Evolutionary conservation across 92 coral and sea anemone genomes (phyloP).

Genomic region (Epizoanthus ramosus): DNA sequence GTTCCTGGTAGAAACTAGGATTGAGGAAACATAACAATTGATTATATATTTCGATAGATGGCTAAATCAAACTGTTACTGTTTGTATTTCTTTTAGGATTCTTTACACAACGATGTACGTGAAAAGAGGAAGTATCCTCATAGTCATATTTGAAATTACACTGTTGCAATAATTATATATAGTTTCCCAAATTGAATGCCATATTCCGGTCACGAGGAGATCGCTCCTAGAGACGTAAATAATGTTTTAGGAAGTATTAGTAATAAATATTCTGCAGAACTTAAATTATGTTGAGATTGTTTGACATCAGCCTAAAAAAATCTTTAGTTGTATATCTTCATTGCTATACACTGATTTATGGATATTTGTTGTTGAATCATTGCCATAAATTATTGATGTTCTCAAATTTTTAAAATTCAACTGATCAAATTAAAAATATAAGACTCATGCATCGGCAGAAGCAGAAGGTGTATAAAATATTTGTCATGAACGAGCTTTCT

Average conservation of each 20-base stretch:
- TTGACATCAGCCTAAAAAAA: not conserved
- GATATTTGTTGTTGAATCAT: not conserved
- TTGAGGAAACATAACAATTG: not conserved
- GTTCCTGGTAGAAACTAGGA: not conserved
- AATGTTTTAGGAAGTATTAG: not conserved
- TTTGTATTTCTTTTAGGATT: not conserved
- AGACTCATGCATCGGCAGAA: no score
- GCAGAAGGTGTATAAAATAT: no score
- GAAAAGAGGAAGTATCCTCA: not conserved
- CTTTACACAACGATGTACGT: not conserved
- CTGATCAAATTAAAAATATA: not conserved
- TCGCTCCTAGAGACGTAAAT: no score
- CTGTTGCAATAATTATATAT: not conserved
- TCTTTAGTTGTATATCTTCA: not conserved
- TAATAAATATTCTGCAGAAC: not conserved
- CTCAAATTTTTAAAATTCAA: not conserved
- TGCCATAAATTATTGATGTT: slow-evolving; percentile 35
- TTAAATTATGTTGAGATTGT: not conserved
- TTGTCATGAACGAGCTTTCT: no score
- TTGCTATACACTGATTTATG: not conserved
- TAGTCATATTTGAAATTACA: no score
- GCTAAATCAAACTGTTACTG: not conserved
- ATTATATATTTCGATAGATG: not conserved
- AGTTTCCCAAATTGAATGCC: not conserved
- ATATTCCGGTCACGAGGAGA: slow-evolving; percentile 27